Conservation (phyloP, 2,888 invertebrate species). For the Lydus trimaculatus region DNA sequence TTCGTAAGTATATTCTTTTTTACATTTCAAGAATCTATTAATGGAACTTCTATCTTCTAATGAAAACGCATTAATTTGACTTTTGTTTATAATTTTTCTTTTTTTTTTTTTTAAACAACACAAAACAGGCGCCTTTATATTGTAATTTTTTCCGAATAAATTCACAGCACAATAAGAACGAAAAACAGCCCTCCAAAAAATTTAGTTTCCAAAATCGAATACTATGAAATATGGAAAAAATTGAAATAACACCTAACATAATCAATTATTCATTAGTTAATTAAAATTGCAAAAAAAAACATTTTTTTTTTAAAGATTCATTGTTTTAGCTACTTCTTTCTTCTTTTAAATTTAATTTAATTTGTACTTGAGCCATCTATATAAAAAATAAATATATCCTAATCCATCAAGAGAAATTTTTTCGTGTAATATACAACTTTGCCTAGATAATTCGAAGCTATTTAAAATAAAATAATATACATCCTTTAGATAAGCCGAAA, state of each 20-base stretch:
- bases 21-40: conserved; percentile 41
- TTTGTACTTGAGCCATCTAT: conserved; percentile 45
- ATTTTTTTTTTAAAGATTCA: background rate
- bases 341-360: conserved; percentile 36
- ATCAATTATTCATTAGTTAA: background rate
- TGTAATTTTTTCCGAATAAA: conserved; percentile 19
- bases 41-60: conserved; percentile 39
- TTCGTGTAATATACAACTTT: conserved; percentile 20
- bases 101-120: conserved; percentile 15
- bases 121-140: conserved; percentile 12
- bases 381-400: conserved; percentile 35
- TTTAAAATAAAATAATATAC: conserved; percentile 28
- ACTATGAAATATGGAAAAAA: background rate
- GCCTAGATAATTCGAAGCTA: conserved; percentile 10
- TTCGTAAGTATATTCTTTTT: conserved; percentile 38
- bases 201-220: background rate
- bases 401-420: conserved; percentile 21
- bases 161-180: conserved; percentile 34
- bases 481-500: conserved; percentile 23
- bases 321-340: background rate
- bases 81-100: conserved; percentile 30
- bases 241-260: background rate
- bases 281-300: background rate
- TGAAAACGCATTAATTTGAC: conserved; percentile 44
- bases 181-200: conserved; percentile 37